A percentile compares a stretch with the other conserved stretches of the same genome.
phyloP scores from a whole-genome alignment of 2,113 vertebrate genomes.

The Ammospiza nelsoni region DNA sequence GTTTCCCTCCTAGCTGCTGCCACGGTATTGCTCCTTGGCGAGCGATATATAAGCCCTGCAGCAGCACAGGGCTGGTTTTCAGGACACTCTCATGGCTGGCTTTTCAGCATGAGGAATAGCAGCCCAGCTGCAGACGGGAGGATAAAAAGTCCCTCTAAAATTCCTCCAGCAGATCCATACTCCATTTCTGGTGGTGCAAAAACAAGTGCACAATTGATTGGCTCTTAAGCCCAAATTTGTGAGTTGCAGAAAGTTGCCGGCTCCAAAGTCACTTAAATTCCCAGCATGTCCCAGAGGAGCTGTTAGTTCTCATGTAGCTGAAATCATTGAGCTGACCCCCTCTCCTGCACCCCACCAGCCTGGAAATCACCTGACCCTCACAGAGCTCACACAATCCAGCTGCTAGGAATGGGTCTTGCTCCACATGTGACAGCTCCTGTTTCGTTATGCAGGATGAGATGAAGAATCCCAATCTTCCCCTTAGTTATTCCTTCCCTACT shows the following conservation, averaged over 20 bases:
- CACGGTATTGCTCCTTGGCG: background rate
- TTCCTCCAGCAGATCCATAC: constrained; percentile 32
- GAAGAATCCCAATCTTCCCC: constrained; percentile 15
- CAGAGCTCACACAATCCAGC: background rate
- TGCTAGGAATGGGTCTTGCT: background rate
- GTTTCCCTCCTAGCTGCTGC: constrained; percentile 1
- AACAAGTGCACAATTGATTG: constrained; percentile 26
- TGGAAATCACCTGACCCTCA: background rate
- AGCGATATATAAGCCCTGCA: background rate
- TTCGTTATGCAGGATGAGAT: background rate
- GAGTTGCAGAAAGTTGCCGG: background rate
- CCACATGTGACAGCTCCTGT: background rate
- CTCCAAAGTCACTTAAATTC: constrained; percentile 4
- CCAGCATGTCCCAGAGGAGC: background rate
- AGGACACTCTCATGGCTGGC: background rate
- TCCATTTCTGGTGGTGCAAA: constrained; percentile 21
- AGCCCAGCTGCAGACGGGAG: constrained; percentile 18
- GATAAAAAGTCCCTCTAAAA: constrained; percentile 53
- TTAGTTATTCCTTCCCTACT: constrained; percentile 34
- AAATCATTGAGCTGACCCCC: background rate
- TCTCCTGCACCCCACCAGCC: background rate
- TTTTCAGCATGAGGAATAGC: constrained; percentile 45
- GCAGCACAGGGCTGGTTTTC: background rate
- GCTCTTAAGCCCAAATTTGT: constrained; percentile 35
- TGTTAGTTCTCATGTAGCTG: background rate